Base-by-base conservation (phyloP, 2,888 invertebrate genomes). In the Phasia obesa region DNA sequence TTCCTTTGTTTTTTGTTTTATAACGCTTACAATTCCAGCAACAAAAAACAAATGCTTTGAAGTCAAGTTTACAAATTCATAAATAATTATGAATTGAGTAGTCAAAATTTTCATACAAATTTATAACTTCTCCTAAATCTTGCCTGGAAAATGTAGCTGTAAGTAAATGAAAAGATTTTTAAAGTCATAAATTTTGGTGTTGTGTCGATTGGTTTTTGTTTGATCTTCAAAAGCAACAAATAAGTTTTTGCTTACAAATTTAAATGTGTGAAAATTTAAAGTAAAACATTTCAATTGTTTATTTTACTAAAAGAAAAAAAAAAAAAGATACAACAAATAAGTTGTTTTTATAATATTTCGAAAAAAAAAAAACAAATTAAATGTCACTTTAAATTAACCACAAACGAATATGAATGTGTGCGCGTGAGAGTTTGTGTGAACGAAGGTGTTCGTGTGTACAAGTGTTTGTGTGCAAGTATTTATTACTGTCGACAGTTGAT, bases 31-130 rank as follows among this genome's bases (percentile, higher is more conserved):
- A n/a, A n/a, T n/a, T n/a, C n/a, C n/a, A n/a, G n/a, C 6, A 51
- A 53, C 13, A 9, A 15, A 5, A 55, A 15, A 42, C 31, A 59
- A 84, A 74, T 81, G 84, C 88, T 88, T 88, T 88, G 88, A 88
- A 89, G 87, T 88, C 85, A 59, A 55, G 71, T 78, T 35, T 42
- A 64, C 59, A 71, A 78, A 78, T 57, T 71, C 15, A 59, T 57
- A 57, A 65, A 59, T 64, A 64, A 75, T 59, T 75, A 75, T 59
- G 27, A 76, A 59, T 75, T 49, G 19, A 76, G 73, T n/a, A 38
- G 25, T 17, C 49, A 77, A 25, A 65, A 9, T 57, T n/a, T n/a
- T n/a, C n/a, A n/a, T n/a, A n/a, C n/a, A n/a, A n/a, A n/a, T n/a
- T n/a, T n/a, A n/a, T 35, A 11, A 35, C 1, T 35, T 35, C 11